Conservation (phyloP, 2,888 invertebrate genomes). For the Acanthosepion lycidas region DNA sequence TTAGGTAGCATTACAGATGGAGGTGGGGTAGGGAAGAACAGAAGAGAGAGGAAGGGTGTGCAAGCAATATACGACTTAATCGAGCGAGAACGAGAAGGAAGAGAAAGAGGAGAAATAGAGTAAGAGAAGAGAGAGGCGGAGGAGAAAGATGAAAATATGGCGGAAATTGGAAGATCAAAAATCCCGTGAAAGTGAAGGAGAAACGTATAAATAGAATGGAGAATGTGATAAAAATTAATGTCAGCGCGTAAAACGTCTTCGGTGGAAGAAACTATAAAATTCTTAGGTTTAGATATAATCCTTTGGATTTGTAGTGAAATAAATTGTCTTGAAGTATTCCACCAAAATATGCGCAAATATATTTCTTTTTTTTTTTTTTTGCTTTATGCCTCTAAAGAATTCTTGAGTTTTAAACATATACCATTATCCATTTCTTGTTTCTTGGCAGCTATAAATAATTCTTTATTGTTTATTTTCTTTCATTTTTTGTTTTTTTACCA, state of each 20-base stretch:
- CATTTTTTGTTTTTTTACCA: no score
- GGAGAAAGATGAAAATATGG: not conserved
- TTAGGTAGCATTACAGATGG: not conserved
- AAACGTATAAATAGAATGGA: not conserved
- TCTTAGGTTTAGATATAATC: not conserved
- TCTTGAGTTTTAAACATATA: not conserved
- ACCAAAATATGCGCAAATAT: not conserved
- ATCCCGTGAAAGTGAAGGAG: not conserved
- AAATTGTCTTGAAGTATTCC: not conserved
- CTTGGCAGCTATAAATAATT: not conserved
- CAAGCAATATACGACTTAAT: not conserved
- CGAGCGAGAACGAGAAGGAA: not conserved
- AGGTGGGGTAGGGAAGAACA: not conserved
- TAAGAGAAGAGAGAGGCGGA: not conserved
- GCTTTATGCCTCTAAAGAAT: not conserved
- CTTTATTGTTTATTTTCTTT: not conserved
- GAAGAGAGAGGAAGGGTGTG: not conserved
- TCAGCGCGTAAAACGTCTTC: not conserved
- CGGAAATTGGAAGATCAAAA: not conserved
- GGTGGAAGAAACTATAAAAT: not conserved
- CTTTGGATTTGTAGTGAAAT: not conserved
- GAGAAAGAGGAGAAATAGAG: not conserved
- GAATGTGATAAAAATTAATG: not conserved
- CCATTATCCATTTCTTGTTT: not conserved
- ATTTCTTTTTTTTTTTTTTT: no score